These are phyloP conservation scores for Scelioninae gen. 1 DNA, from an alignment of 2,888 invertebrate genomes.

Conservation along the genomic window DNA sequence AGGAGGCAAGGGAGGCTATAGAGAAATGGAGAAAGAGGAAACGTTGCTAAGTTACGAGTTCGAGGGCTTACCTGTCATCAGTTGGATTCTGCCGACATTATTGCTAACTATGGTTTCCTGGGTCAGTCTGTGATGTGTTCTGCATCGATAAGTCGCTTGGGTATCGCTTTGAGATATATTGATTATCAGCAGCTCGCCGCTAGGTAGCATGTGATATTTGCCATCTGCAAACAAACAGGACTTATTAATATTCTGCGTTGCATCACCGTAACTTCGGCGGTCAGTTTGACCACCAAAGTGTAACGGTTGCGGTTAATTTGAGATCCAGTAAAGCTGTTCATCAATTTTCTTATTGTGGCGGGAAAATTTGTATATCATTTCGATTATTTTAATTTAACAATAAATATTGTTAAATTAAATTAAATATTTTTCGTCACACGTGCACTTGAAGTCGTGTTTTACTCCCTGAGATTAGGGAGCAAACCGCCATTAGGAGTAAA, in stretches of 20 bases:
- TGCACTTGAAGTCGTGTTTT: too few relatives aligned
- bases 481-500: too few relatives aligned
- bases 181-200: conserved; percentile 87
- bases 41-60: conserved; percentile 57
- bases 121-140: conserved; percentile 87
- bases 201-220: conserved; percentile 86
- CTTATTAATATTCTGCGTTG: conserved; percentile 55
- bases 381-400: too few relatives aligned
- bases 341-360: background rate
- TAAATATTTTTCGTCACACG: too few relatives aligned
- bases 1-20: background rate
- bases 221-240: conserved; percentile 83
- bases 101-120: conserved; percentile 87
- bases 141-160: conserved; percentile 86
- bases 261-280: conserved; percentile 25
- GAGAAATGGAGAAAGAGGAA: conserved; percentile 31
- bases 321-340: background rate
- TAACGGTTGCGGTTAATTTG: conserved; percentile 30
- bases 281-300: conserved; percentile 26
- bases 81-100: conserved; percentile 86
- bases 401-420: too few relatives aligned
- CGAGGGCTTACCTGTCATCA: conserved; percentile 85
- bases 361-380: background rate
- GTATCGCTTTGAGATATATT: conserved; percentile 86
- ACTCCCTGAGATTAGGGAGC: too few relatives aligned